phyloP scores from a whole-genome alignment of 2,113 vertebrate genomes.

The Halichoerus grypus region DNA sequence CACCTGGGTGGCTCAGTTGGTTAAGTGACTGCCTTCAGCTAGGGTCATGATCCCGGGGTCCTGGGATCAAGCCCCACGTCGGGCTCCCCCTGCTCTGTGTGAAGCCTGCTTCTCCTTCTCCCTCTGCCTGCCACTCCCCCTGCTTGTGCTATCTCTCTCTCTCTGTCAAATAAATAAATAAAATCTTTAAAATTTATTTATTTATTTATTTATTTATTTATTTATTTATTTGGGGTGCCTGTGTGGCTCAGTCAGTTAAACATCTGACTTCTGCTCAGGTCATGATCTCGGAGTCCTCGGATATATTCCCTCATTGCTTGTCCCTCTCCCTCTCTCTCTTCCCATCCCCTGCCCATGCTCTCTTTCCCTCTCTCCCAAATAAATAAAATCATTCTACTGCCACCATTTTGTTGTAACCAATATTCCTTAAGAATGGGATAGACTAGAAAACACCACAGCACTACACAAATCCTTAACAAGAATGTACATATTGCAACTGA shows the following conservation, averaged over 20 bases:
- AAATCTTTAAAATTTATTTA: too few relatives aligned
- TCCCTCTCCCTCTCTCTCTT: not conserved
- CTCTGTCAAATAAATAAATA: too few relatives aligned
- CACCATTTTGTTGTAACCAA: not conserved
- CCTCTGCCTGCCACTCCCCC: too few relatives aligned
- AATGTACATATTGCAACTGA: not conserved
- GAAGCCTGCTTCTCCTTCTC: too few relatives aligned
- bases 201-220: too few relatives aligned
- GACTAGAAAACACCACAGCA: not conserved
- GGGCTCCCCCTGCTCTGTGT: too few relatives aligned
- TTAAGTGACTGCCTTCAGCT: not conserved
- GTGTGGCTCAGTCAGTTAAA: too few relatives aligned
- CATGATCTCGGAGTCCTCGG: not conserved
- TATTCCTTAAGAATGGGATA: not conserved
- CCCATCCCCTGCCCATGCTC: not conserved
- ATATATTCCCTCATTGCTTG: not conserved
- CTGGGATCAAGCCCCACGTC: not conserved
- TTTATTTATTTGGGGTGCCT: too few relatives aligned
- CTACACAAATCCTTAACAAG: not conserved
- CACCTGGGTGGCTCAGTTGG: too few relatives aligned
- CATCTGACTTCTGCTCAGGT: not conserved
- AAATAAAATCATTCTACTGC: not conserved
- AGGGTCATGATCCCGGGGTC: not conserved
- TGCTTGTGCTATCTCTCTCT: too few relatives aligned
- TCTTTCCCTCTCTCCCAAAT: not conserved